Conservation (phyloP, 2,797 vertebrate genomes). For the Aphelocoma californica region DNA sequence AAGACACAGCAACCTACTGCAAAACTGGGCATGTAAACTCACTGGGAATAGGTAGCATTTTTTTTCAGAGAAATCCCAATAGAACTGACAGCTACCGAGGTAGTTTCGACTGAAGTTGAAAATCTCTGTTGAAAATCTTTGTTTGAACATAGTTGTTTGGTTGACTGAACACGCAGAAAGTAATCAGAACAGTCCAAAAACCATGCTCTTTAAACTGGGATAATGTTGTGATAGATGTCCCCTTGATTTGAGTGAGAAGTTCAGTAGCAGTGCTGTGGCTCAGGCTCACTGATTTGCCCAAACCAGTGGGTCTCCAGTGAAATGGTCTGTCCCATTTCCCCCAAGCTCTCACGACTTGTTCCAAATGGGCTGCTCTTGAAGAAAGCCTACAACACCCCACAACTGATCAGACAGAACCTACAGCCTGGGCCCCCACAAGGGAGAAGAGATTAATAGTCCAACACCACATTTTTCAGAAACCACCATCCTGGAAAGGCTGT, state of each 20-base stretch:
- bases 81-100: neutral
- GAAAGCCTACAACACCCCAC: neutral
- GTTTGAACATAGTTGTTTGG: neutral
- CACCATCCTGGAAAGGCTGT: neutral
- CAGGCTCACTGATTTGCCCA: neutral
- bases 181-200: neutral
- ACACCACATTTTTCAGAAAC: neutral
- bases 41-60: fast-evolving
- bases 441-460: neutral
- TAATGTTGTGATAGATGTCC: neutral
- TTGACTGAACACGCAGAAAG: neutral
- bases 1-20: neutral
- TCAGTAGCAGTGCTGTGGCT: neutral
- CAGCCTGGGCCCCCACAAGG: neutral
- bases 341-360: neutral
- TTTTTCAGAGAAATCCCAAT: neutral
- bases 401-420: neutral
- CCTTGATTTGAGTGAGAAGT: neutral
- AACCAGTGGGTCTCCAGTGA: neutral
- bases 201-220: neutral
- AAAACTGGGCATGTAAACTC: neutral
- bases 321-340: neutral
- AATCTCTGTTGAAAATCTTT: neutral
- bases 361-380: neutral
- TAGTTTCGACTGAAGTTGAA: neutral